Base-by-base conservation (phyloP, 2,888 invertebrate species). In the Diadromus collaris region DNA sequence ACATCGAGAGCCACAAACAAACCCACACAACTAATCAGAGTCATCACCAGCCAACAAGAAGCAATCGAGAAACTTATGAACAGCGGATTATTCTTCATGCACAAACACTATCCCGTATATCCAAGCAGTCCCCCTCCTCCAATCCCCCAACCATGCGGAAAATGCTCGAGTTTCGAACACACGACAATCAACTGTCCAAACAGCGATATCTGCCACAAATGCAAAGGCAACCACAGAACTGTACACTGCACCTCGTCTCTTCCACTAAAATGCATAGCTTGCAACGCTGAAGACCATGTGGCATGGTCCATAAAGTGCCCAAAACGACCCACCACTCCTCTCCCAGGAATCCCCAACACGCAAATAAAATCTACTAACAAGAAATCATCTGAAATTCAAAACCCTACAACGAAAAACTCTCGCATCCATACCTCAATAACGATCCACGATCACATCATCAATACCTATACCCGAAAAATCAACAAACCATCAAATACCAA, bases 1-100 rank as follows among this genome's bases (percentile, higher is more conserved):
- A 58, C 41, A 3, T 24, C 70, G 13, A 60, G 16, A 70, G 70
- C 70, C 32, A 70, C 70, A n/a, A 83, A 70, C 16, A 81, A 76
- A 24, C 67, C 21, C 5, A 67, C 65, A 27, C 38, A 44, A 29
- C 41, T 73, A 6, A 48, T 67, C 9, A 41, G 67, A 58, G n/a
- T 74, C 13, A 70, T 70, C n/a, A 70, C 70, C 27, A 48, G 70
- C 16, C 46, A 51, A 10, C 60, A 70, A 60, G 61, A 58, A 60
- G 58, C 70, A 44, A 60, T 70, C 44, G 60, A 70, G n/a, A 70
- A 58, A 60, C 60, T 60, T 0, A 64, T 64, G 16, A 73, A 73
- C 63, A 64, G 65, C 21, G 64, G 64, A 3, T 9, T 72, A 10
- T 24, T 51, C 27, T 34, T 51, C 54, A 54, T 60, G 24, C 60